Percentiles rank a stretch among this genome's conserved stretches.
These are phyloP conservation scores for Tursiops truncatus DNA, from an alignment of 2,113 vertebrate genomes.

Conservation along the genomic window DNA sequence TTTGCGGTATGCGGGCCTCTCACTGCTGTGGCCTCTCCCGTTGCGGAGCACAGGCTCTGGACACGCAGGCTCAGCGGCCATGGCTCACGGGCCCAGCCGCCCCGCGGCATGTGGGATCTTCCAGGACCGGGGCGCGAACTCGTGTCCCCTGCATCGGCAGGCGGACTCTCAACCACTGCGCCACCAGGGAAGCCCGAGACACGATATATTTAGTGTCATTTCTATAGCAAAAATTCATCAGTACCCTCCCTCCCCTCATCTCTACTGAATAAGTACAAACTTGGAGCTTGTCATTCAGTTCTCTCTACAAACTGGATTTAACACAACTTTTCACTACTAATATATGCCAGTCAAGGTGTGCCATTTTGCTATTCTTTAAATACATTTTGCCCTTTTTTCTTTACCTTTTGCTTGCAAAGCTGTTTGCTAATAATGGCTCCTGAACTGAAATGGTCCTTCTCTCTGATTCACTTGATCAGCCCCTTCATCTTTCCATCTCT, in stretches of 20 bases:
- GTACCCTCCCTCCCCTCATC: background rate
- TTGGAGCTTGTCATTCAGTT: constrained; percentile 26
- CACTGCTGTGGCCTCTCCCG: too few relatives aligned
- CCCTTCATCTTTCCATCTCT: background rate
- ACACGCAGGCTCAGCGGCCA: too few relatives aligned
- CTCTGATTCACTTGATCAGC: background rate
- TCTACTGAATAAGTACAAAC: background rate
- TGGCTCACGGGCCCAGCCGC: too few relatives aligned
- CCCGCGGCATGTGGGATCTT: too few relatives aligned
- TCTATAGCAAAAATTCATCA: background rate
- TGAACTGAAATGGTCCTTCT: background rate
- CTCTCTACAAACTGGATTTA: background rate
- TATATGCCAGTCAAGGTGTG: background rate
- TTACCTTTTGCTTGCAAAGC: background rate
- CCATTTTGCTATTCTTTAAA: background rate
- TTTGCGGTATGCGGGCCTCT: too few relatives aligned
- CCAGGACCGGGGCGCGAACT: too few relatives aligned
- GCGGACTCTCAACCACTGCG: too few relatives aligned
- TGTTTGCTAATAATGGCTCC: background rate
- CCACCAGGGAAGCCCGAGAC: background rate
- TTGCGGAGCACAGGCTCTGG: too few relatives aligned
- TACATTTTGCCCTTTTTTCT: background rate
- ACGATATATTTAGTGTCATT: background rate
- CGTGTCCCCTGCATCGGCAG: too few relatives aligned
- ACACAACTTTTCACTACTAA: background rate